A percentile compares a stretch with the other conserved stretches of the same genome.
Evolutionary conservation across 2,888 invertebrate species (phyloP).

Genomic region (Dyspetes luteomarginatus): DNA sequence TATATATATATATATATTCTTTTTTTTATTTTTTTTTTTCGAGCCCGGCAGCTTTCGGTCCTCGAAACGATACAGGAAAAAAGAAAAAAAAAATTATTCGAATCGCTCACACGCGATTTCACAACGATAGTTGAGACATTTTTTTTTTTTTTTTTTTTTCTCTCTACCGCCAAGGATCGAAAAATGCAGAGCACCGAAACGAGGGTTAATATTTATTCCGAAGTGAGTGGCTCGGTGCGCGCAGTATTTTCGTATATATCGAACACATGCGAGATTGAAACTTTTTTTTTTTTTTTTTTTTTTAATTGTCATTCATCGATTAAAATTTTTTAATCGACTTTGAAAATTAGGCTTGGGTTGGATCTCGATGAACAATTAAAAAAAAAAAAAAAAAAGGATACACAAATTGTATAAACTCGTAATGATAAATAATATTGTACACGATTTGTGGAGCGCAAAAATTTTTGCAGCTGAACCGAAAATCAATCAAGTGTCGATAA

Average conservation of each 20-base stretch:
- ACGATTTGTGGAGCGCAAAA: constrained; percentile 11
- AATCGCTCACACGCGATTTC: neutral
- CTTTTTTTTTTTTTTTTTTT: constrained; percentile 16
- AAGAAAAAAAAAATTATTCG: constrained; percentile 18
- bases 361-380: constrained; percentile 14
- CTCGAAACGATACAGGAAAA: constrained; percentile 52
- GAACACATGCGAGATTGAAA: constrained; percentile 6
- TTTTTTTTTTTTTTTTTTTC: constrained; percentile 29
- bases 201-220: constrained; percentile 40
- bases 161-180: constrained; percentile 45
- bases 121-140: neutral
- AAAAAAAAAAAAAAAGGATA: constrained; percentile 21
- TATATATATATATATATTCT: too few relatives aligned
- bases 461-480: neutral
- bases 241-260: constrained; percentile 55
- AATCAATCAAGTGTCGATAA: constrained; percentile 28
- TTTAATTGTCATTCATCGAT: neutral
- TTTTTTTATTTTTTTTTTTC: too few relatives aligned
- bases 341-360: neutral
- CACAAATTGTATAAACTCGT: constrained; percentile 2
- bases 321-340: neutral
- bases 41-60: constrained; percentile 61
- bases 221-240: constrained; percentile 82
- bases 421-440: constrained; percentile 39
- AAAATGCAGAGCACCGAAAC: constrained; percentile 32